These are phyloP conservation scores for Sebastes aleutianus DNA, from an alignment of 2,797 vertebrate genomes.

Conservation along the genomic window DNA sequence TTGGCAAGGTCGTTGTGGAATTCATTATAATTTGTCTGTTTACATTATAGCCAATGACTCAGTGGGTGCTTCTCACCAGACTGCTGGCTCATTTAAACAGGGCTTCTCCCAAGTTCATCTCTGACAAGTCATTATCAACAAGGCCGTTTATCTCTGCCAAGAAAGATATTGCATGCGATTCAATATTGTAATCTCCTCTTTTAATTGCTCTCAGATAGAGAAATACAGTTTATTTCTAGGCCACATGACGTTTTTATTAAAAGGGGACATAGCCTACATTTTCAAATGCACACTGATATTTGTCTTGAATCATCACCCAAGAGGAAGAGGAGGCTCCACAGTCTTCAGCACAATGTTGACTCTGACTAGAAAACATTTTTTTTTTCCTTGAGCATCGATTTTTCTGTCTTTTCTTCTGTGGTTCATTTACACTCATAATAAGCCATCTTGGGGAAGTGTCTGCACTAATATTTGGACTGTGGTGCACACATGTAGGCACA, in stretches of 20 bases:
- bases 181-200: constrained; percentile 29
- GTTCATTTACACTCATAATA: constrained; percentile 45
- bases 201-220: constrained; percentile 17
- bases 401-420: background rate
- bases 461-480: constrained; percentile 70
- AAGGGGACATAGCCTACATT: background rate
- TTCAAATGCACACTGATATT: constrained; percentile 10
- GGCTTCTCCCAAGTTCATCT: constrained; percentile 67
- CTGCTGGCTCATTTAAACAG: constrained; percentile 56
- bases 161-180: constrained; percentile 28
- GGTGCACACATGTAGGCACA: background rate
- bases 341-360: constrained; percentile 15
- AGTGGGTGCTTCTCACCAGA: constrained; percentile 38
- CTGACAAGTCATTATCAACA: constrained; percentile 55
- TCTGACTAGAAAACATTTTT: background rate
- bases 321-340: background rate
- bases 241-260: constrained; percentile 1
- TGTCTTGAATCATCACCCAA: background rate
- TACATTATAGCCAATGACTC: constrained; percentile 42
- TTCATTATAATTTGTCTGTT: constrained; percentile 53
- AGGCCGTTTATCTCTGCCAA: constrained; percentile 56
- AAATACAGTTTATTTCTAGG: constrained; percentile 11
- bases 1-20: constrained; percentile 54
- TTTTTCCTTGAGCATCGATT: background rate
- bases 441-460: constrained; percentile 56